Percentiles rank a stretch among this genome's conserved stretches.
Evolutionary conservation across 2,888 invertebrate species (phyloP).

Genomic region (Tipula lateralis): DNA sequence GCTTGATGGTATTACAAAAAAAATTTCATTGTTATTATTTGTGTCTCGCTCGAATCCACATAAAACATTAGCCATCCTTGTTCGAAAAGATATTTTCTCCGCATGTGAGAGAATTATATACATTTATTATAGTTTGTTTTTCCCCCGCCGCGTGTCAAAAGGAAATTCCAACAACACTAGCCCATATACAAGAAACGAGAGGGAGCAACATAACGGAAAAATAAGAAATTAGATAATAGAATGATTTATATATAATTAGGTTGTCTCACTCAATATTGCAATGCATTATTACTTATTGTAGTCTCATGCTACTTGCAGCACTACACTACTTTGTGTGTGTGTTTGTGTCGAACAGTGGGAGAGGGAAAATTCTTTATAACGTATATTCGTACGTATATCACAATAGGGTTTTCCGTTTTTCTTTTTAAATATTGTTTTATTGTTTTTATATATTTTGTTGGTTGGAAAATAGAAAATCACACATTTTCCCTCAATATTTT

Average conservation of each 20-base stretch:
- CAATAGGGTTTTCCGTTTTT: background rate
- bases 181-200: background rate
- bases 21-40: background rate
- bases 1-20: background rate
- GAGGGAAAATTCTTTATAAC: background rate
- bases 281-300: constrained; percentile 15
- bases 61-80: background rate
- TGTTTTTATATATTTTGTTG: background rate
- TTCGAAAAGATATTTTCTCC: background rate
- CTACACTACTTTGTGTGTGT: background rate
- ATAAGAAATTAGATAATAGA: constrained; percentile 28
- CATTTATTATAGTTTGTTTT: background rate
- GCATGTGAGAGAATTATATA: background rate
- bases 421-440: background rate
- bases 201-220: background rate
- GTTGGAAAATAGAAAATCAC: background rate
- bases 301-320: background rate
- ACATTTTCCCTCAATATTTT: background rate
- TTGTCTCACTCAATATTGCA: constrained; percentile 30
- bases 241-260: constrained; percentile 30
- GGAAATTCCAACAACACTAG: constrained; percentile 1
- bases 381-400: background rate
- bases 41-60: background rate
- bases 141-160: background rate
- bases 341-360: background rate